phyloP scores from a whole-genome alignment of 2,113 vertebrate genomes.

The Barnardius zonarius region DNA sequence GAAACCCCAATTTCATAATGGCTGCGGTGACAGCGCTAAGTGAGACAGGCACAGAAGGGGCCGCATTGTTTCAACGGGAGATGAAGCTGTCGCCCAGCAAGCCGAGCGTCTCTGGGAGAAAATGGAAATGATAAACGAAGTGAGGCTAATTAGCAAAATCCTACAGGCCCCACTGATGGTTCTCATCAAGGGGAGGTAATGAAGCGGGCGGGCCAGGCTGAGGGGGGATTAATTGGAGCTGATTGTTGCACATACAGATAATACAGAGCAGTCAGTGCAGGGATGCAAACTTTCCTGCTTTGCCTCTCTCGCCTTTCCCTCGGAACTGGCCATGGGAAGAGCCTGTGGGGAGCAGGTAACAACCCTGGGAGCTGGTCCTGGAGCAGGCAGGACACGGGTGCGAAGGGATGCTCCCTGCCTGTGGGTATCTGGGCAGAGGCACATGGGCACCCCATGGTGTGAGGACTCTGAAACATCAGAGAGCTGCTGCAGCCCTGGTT shows the following conservation, averaged over 20 bases:
- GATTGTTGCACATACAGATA: conserved; percentile 42
- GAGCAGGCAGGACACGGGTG: neutral
- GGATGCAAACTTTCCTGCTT: conserved; percentile 36
- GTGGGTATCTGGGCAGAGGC: neutral
- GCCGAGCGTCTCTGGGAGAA: conserved; percentile 72
- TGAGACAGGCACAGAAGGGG: conserved; percentile 77
- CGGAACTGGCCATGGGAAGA: neutral
- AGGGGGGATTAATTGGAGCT: conserved; percentile 63
- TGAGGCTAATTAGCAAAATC: conserved; percentile 81
- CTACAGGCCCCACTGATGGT: conserved; percentile 78
- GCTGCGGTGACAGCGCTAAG: conserved; percentile 81
- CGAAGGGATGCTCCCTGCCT: neutral
- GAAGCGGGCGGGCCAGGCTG: conserved; percentile 69
- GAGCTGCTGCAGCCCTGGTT: neutral
- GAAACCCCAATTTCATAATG: conserved; percentile 85
- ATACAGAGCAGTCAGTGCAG: neutral
- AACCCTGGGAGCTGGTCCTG: neutral
- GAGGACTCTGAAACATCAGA: neutral
- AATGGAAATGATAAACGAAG: conserved; percentile 81
- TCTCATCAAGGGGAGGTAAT: conserved; percentile 77
- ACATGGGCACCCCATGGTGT: neutral
- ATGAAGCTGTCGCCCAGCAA: conserved; percentile 79
- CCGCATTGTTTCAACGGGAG: conserved; percentile 75
- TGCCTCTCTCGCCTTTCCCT: neutral
- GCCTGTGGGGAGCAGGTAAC: neutral